A percentile compares a stretch with the other conserved stretches of the same genome.
Evolutionary conservation across 1,140 invertebrate species (phyloP).

Genomic region (Lasioglossum albipes): DNA sequence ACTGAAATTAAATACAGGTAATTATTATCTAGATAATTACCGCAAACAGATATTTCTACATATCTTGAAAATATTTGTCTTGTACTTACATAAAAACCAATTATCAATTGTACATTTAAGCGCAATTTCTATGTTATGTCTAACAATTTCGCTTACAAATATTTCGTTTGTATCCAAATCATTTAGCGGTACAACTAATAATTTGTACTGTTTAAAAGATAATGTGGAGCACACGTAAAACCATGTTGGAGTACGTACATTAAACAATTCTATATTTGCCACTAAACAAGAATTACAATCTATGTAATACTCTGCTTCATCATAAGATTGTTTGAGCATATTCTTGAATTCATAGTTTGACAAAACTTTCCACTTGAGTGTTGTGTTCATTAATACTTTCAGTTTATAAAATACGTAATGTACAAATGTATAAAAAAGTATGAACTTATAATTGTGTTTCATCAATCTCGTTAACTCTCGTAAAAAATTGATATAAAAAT

Average conservation of each 20-base stretch:
- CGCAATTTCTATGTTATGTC: conserved; percentile 78
- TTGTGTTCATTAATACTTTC: conserved; percentile 52
- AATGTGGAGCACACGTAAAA: conserved; percentile 66
- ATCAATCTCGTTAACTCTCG: conserved; percentile 49
- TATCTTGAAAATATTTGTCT: background rate
- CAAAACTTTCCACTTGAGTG: conserved; percentile 51
- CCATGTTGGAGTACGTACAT: conserved; percentile 53
- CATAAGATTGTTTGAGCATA: conserved; percentile 49
- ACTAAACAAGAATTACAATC: conserved; percentile 68
- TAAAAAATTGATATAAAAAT: conserved; percentile 38
- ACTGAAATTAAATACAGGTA: conserved; percentile 62
- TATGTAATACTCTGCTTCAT: conserved; percentile 52
- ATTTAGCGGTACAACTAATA: conserved; percentile 73
- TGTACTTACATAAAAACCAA: conserved; percentile 69
- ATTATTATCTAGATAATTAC: background rate
- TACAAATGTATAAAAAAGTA: conserved; percentile 55
- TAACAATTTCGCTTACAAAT: conserved; percentile 79
- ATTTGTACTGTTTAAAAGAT: conserved; percentile 70
- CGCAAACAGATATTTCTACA: background rate
- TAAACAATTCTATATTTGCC: conserved; percentile 44
- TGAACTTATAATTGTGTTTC: conserved; percentile 30
- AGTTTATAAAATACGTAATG: conserved; percentile 63
- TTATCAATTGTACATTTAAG: conserved; percentile 19
- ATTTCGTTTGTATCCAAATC: conserved; percentile 71
- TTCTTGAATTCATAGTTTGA: conserved; percentile 60